phyloP scores from a whole-genome alignment of 2,797 vertebrate species.

The Sebastiscus tertius region DNA sequence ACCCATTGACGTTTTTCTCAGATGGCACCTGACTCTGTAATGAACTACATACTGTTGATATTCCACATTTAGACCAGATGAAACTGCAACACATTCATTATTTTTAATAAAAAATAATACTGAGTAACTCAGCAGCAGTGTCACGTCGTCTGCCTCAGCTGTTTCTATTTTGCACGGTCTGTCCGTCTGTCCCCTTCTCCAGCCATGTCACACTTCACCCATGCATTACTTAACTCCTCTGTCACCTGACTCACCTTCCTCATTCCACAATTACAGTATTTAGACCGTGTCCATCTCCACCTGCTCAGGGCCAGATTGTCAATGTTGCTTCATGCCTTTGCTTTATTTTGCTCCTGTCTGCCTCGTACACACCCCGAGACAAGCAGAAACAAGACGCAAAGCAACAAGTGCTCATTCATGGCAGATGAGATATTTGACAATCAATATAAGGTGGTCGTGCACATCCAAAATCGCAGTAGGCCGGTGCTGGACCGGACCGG shows the following conservation, averaged over 20 bases:
- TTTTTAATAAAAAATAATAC: not conserved
- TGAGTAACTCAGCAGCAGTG: not conserved
- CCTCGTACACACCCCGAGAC: not conserved
- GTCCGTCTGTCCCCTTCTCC: not conserved
- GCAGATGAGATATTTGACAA: too few relatives aligned
- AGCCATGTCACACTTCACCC: not conserved
- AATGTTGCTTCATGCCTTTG: not conserved
- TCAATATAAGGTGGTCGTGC: accelerated
- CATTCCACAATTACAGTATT: not conserved
- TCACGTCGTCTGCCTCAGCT: not conserved
- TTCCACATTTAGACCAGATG: not conserved
- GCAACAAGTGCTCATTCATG: not conserved
- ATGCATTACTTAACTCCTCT: not conserved
- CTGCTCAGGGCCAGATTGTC: not conserved
- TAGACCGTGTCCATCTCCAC: not conserved
- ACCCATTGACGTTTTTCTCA: not conserved
- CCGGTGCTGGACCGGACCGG: too few relatives aligned
- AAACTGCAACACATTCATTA: not conserved
- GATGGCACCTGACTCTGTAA: not conserved
- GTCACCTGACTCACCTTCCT: not conserved
- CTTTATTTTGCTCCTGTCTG: not conserved
- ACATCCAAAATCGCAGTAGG: too few relatives aligned
- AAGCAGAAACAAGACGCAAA: not conserved
- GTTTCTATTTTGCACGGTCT: not conserved
- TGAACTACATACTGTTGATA: not conserved